Base-by-base conservation (phyloP, 1,140 invertebrate species). In the Eriosoma lanigerum region DNA sequence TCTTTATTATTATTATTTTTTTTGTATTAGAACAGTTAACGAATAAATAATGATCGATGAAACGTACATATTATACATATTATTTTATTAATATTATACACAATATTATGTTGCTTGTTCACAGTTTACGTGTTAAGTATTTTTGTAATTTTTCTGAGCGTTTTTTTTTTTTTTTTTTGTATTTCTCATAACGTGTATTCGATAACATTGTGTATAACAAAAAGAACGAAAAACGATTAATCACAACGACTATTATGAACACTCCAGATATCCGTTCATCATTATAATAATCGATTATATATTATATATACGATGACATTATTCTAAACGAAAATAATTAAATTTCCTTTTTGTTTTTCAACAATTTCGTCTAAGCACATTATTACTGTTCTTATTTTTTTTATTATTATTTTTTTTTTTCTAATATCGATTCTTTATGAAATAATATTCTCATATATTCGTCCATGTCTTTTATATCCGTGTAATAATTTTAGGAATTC, bases 21-120 rank as follows among this genome's bases (percentile, higher is more conserved):
- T n/a, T 15, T 3, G 8, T 13, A 5, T 21, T 0, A 15, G 66
- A 68, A 68, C 66, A 38, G 66, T 48, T 68, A 68, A 68, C 66
- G 66, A 26, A 68, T 26, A 68, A 48, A 68, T 68, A 68, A 68
- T 68, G 66, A 68, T 48, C 38, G 66, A 68, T 48, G 66, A 46
- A 46, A 68, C 38, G 29, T 29, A 26, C 13, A 60, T 15, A 26
- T 15, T n/a, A 26, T 26, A 4, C 24, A 62, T 32, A 32, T 10
- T 17, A 17, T 26, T 26, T 32, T 44, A 38, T 44, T 66, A n/a
- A 21, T 66, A 44, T 44, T 66, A 44, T 62, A 19, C 21, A 24
- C 38, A n/a, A 17, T 6, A 21, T 32, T 48, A 21, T 13, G 21
- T n/a, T 38, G 44, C 26, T 46, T 21, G 29, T 68, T 68, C 66